Base-by-base conservation (phyloP, 1,140 invertebrate genomes). In the Nylanderia fulva region DNA sequence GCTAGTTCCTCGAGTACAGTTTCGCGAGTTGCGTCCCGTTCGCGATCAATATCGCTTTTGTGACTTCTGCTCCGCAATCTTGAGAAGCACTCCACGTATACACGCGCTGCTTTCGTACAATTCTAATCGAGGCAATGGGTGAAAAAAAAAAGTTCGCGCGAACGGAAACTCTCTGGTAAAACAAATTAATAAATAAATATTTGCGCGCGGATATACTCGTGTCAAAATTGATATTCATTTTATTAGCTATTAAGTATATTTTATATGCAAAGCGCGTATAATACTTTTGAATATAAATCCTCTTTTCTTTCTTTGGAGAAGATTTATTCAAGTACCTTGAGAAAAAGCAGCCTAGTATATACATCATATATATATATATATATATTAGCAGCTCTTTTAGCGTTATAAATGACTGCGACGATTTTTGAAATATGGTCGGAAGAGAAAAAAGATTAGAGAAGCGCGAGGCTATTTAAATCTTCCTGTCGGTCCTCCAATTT, bases 1-100 rank as follows among this genome's bases (percentile, higher is more conserved):
- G 29, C 66, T 36, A 64, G 42, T 82, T 85, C 56, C 84, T 11
- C 36, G 75, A 48, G 45, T 15, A 18, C 45, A 86, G 85, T 86
- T 83, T 86, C 85, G 69, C 75, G 85, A 83, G 48, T 52, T 48
- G 54, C 52, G 13, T 45, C 27, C n/a, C n/a, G 45, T 13, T 80
- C 15, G 60, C 68, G 72, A 85, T 84, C 80, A 66, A 88, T 85
- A 88, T 80, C 74, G 60, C 60, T 69, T 72, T 85, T 68, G 45
- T 54, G 54, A 88, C 77, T 74, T 68, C 42, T 45, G 15, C 8
- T 58, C 48, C 36, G 15, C 60, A 77, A 18, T 76, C 33, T 76
- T 24, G 45, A 45, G 36, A 29, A 56, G 33, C 74, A 29, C 45
- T 61, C 74, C 39, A 15, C 64, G 18, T 27, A 33, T 48, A 48